Base-by-base conservation (phyloP, 1,140 invertebrate species). In the Drosophila lacertosa region DNA sequence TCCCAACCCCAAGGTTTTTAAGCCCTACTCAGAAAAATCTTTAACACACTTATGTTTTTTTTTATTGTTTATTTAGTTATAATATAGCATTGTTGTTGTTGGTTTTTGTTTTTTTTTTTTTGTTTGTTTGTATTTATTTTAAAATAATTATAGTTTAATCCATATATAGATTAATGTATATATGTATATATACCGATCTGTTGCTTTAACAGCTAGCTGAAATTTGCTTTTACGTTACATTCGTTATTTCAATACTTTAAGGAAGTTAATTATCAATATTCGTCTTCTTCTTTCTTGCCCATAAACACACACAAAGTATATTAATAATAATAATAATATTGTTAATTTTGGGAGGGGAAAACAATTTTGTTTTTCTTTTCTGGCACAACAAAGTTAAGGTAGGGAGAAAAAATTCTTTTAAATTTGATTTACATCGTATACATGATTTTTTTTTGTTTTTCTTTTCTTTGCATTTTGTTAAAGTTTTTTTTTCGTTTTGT, bases 391-490 rank as follows among this genome's bases (percentile, higher is more conserved):
- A 68, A 29, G 26, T 29, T 29, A 9, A 9, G 26, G 37, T 59
- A 39, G 55, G 26, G 26, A 7, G 24, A 26, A 29, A 29, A 29
- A 29, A 7, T 53, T 53, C 26, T 54, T 76, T 50, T 72, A 76
- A 77, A 77, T 77, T 77, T 68, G 74, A 77, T 77, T 77, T 77
- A 77, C 74, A 77, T 77, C 74, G 74, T 77, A 77, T 77, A 77
- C 74, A 74, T 76, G 51, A 16, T 60, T 60, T 58, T 51, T 62
- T 45, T 29, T 33, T 57, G 26, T 29, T 63, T 51, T 40, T 29
- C 10, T 26, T 55, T 40, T 11, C 13, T 62, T 55, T 66, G 51
- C 33, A 22, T 45, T 60, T 42, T 40, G 16, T 67, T n/a, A n/a
- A n/a, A n/a, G n/a, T 26, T 55, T 40, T 11, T 13, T 62, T 55